Evolutionary conservation across 2,888 invertebrate genomes (phyloP).

Genomic region (Clepsis dumicolana): DNA sequence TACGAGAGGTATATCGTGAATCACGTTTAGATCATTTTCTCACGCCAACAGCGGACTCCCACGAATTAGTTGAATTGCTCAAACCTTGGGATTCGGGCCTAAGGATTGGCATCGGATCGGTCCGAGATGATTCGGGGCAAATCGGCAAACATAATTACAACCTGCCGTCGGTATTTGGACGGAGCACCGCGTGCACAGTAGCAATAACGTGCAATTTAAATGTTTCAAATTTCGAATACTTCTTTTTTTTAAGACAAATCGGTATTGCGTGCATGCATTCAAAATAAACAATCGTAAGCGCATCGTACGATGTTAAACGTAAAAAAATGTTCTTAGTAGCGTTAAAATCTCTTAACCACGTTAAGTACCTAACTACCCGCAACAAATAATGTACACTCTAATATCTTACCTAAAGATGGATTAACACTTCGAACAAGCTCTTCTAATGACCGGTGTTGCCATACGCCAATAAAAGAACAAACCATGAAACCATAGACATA

Average conservation of each 20-base stretch:
- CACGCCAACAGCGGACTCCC: conserved; percentile 81
- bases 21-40: conserved; percentile 64
- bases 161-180: conserved; percentile 74
- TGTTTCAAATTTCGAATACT: conserved; percentile 82
- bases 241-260: conserved; percentile 54
- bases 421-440: neutral
- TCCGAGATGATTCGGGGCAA: conserved; percentile 74
- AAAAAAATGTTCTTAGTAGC: conserved; percentile 15
- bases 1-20: conserved; percentile 37
- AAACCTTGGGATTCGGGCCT: conserved; percentile 46
- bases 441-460: neutral
- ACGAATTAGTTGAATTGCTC: conserved; percentile 70
- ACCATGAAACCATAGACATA: conserved; percentile 7
- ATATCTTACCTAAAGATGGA: neutral
- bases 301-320: conserved; percentile 33
- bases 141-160: conserved; percentile 75
- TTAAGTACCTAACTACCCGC: neutral
- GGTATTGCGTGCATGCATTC: conserved; percentile 56
- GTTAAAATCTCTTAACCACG: neutral
- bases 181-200: conserved; percentile 79
- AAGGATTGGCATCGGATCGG: conserved; percentile 74
- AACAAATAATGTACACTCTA: neutral
- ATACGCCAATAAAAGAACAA: conserved; percentile 16
- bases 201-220: conserved; percentile 85
- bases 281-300: conserved; percentile 38